phyloP scores from a whole-genome alignment of 2,113 vertebrate genomes.

The Thunnus maccoyii region DNA sequence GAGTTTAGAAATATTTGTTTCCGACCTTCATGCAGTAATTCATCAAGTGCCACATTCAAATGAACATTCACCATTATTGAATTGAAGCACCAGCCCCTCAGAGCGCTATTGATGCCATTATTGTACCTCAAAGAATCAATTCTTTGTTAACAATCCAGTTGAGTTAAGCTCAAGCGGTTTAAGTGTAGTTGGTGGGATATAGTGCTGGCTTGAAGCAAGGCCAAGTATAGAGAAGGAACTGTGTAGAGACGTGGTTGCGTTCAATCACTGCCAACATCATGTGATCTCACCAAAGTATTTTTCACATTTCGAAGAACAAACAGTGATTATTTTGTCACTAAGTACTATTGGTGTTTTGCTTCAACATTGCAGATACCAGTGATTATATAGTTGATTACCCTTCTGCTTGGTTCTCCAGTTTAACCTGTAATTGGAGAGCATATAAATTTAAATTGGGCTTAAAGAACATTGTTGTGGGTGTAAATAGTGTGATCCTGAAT shows the following conservation, averaged over 20 bases:
- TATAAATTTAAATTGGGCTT: slow-evolving; percentile 1
- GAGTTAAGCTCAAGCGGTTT: slow-evolving; percentile 37
- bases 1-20: background rate
- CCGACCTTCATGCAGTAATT: slow-evolving; percentile 12
- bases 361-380: background rate
- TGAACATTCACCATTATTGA: slow-evolving; percentile 10
- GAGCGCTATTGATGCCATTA: slow-evolving; percentile 20
- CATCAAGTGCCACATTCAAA: background rate
- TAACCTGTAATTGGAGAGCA: slow-evolving; percentile 6
- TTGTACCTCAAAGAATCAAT: slow-evolving; percentile 40
- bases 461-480: slow-evolving; percentile 1
- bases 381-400: slow-evolving; percentile 17
- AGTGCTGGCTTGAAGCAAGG: slow-evolving; percentile 25
- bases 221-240: slow-evolving; percentile 65
- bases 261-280: slow-evolving; percentile 70
- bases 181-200: slow-evolving; percentile 41
- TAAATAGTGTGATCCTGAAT: slow-evolving; percentile 14
- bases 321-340: slow-evolving; percentile 52
- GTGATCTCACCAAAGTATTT: slow-evolving; percentile 68
- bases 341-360: background rate
- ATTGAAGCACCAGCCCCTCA: slow-evolving; percentile 17
- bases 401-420: slow-evolving; percentile 3
- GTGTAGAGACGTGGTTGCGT: slow-evolving; percentile 58
- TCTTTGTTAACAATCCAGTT: slow-evolving; percentile 40
- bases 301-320: slow-evolving; percentile 52